phyloP scores from a whole-genome alignment of 1,140 invertebrate species.

The Trichonephila inaurata region DNA sequence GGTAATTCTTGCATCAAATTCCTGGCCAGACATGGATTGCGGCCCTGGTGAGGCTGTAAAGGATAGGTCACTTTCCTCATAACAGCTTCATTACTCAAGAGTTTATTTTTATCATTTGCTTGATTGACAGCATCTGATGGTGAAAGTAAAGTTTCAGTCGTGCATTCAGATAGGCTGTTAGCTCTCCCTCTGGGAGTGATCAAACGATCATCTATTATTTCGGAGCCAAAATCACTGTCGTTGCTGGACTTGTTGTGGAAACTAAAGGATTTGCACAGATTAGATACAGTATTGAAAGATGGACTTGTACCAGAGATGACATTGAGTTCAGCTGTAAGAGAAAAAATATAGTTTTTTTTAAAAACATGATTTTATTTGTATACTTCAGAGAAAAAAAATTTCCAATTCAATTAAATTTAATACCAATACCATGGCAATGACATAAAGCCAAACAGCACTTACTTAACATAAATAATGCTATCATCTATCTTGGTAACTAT shows the following conservation, averaged over 20 bases:
- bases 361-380: too few relatives aligned
- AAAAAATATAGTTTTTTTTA: not conserved
- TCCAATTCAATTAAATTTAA: too few relatives aligned
- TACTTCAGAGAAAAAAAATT: too few relatives aligned
- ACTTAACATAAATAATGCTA: too few relatives aligned
- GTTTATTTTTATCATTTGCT: conserved; percentile 74
- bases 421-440: too few relatives aligned
- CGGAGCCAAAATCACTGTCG: conserved; percentile 35
- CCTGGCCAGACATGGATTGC: conserved; percentile 93
- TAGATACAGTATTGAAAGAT: conserved; percentile 31
- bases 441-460: too few relatives aligned
- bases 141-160: conserved; percentile 69
- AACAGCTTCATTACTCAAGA: conserved; percentile 59
- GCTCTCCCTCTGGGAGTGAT: conserved; percentile 43
- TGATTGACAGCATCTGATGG: conserved; percentile 60
- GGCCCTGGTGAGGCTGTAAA: conserved; percentile 90
- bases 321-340: conserved; percentile 43
- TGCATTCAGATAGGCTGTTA: conserved; percentile 67
- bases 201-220: conserved; percentile 30
- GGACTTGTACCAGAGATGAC: conserved; percentile 30
- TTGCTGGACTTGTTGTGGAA: conserved; percentile 42
- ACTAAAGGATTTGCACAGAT: conserved; percentile 44
- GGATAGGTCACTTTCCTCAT: conserved; percentile 79
- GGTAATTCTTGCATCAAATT: conserved; percentile 87
- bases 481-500: too few relatives aligned